Base-by-base conservation (phyloP, 2,797 vertebrate species). In the Spinibarbus caldwelli region DNA sequence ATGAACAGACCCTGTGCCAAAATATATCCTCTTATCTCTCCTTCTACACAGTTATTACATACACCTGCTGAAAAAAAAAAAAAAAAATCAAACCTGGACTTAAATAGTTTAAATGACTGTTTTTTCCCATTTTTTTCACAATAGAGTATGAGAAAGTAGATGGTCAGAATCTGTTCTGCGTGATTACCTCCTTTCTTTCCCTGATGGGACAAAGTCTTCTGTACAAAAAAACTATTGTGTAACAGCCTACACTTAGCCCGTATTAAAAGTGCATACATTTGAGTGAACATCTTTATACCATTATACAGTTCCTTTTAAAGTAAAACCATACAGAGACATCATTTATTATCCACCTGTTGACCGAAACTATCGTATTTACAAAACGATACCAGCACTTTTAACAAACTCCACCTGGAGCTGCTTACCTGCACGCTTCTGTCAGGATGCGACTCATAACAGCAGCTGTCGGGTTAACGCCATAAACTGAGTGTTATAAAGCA, bases 361-460 rank as follows among this genome's bases (percentile, higher is more conserved):
- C 89, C 93, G 94, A 95, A 94, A 94, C 94, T 88, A 77, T 85
- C 8, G 38, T 26, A 31, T 68, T 73, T 29, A 72, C 52, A 41
- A 67, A 86, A 86, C 89, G 91, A 93, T 57, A 92, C 90, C 29
- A 17, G 84, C 73, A 87, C 92, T 94, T 76, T 57, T 34, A 82
- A 43, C 26, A 68, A 54, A 31, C 21, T 12, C 45, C 31, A 34
- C 31, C 70, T 73, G 71, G 12, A 49, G 34, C 80, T 84, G 90
- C 89, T 76, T 91, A 94, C 93, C 93, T 94, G 93, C 14, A 52
- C 14, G 23, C 34, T 71, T 47, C 77, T 1, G 47, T 76, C n/a
- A 38, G 62, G 66, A 43, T 8, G 34, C 14, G 72, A 78, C 77
- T 84, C 34, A 76, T 49, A 36, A 14, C 29, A 14, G 0, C 43